These are phyloP conservation scores for Drosophila sp. DNA, from an alignment of 1,140 invertebrate species.

Conservation along the genomic window DNA sequence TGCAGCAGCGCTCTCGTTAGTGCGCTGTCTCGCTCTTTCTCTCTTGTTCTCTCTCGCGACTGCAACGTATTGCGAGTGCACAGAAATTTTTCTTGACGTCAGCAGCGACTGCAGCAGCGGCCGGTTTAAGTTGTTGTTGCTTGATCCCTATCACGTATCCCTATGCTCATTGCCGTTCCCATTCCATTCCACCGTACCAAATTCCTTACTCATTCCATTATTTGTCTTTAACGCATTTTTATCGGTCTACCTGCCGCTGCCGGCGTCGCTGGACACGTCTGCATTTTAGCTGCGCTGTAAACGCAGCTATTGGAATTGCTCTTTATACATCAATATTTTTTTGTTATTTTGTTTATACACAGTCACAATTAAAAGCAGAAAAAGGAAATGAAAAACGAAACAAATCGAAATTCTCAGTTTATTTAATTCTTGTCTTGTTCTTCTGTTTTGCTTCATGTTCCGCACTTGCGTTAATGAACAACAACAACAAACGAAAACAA, in stretches of 20 bases:
- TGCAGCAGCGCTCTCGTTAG: conserved; percentile 37
- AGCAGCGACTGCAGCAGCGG: conserved; percentile 31
- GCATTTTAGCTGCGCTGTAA: conserved; percentile 58
- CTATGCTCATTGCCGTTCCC: neutral
- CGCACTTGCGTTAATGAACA: conserved; percentile 61
- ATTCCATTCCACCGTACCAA: conserved; percentile 32
- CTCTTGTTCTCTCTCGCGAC: conserved; percentile 12
- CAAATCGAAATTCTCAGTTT: conserved; percentile 62
- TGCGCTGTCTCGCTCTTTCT: conserved; percentile 3
- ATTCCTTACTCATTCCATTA: conserved; percentile 33
- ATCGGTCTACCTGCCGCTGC: conserved; percentile 38
- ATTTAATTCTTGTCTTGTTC: conserved; percentile 46
- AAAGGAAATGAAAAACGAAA: conserved; percentile 53
- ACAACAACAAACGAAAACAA: conserved; percentile 47
- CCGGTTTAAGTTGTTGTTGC: conserved; percentile 45
- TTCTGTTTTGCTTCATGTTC: conserved; percentile 19
- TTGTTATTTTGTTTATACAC: conserved; percentile 26
- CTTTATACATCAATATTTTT: conserved; percentile 35
- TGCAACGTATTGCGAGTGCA: conserved; percentile 62
- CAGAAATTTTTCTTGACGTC: conserved; percentile 57
- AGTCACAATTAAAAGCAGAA: conserved; percentile 42
- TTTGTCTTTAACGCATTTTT: conserved; percentile 5
- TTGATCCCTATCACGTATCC: conserved; percentile 13
- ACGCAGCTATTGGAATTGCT: conserved; percentile 55
- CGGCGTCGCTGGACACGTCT: conserved; percentile 41